Base-by-base conservation (phyloP, 2,797 vertebrate genomes). In the Anas capensis region DNA sequence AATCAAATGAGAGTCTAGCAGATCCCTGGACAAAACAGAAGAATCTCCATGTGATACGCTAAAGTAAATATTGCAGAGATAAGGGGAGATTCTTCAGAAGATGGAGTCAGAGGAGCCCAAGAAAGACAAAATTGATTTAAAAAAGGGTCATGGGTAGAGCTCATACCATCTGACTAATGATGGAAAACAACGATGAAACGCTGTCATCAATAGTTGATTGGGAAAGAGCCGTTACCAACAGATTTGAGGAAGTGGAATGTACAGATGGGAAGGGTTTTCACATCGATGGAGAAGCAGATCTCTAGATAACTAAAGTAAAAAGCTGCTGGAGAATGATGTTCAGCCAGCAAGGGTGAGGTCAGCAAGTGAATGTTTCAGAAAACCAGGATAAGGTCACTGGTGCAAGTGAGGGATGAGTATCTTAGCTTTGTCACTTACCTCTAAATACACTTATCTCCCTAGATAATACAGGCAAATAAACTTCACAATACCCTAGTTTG, bases 371-470 rank as follows among this genome's bases (percentile, higher is more conserved):
- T 15, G 16, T 40, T 40, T 68, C 44, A 81, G 58, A 86, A 85
- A 73, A 57, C 1, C 57, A 46, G 68, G 53, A 56, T 8, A 0
- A 0, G 21, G 20, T 13, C n/a, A 23, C 53, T 12, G 10, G 40
- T 33, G 36, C 0, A 0, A 31, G 23, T 0, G 38, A 77, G 54
- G 10, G 33, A 80, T 20, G 57, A 12, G 6, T 58, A 38, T 10
- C 51, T 62, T 5, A 62, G 70, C 27, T 36, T 73, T 60, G 27
- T 8, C 48, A 19, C 46, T 64, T 36, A 6, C 18, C 21, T 79
- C 36, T 42, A 58, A 70, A 64, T 24, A 70, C 69, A 81, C 61
- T 31, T 9, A 24, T 23, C 44, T 77, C 24, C 29, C 33, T 5
- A 40, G 36, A 19, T 51, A 82, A 82, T 86, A 58, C n/a, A 49